These are phyloP conservation scores for Calameuta pallipes DNA, from an alignment of 2,888 invertebrate species.

Conservation along the genomic window DNA sequence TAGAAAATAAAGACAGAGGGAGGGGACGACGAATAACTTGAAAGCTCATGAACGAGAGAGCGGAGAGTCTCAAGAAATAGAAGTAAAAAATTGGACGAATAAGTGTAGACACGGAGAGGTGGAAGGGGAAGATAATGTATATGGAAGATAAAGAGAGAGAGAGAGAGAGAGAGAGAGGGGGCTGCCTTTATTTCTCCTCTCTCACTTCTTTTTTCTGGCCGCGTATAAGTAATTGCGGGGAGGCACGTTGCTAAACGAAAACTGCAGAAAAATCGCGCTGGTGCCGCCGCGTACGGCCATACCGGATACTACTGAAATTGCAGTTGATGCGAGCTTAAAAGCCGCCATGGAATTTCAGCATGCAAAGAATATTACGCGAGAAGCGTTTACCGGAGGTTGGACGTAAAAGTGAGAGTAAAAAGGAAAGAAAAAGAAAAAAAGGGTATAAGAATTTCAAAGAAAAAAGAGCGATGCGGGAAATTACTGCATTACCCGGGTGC, in stretches of 20 bases:
- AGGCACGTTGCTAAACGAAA: neutral
- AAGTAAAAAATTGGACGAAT: neutral
- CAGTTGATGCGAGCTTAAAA: neutral
- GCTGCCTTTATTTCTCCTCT: neutral
- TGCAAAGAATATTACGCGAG: neutral
- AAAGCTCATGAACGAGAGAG: neutral
- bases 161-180: neutral
- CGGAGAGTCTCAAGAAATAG: neutral
- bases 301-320: neutral
- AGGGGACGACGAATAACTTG: neutral
- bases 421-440: neutral
- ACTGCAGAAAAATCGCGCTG: neutral
- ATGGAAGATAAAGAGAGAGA: neutral
- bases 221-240: neutral
- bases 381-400: conserved; percentile 10
- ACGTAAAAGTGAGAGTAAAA: conserved; percentile 4
- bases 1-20: neutral
- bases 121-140: neutral
- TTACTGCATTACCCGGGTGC: neutral
- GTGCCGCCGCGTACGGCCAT: neutral
- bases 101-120: neutral
- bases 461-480: neutral
- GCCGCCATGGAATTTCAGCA: neutral
- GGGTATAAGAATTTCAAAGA: neutral
- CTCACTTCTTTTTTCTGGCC: neutral